Evolutionary conservation across 1,140 invertebrate species (phyloP), one percentile per base, ranked within the genome.

Genomic region (Hestina assimilis): DNA sequence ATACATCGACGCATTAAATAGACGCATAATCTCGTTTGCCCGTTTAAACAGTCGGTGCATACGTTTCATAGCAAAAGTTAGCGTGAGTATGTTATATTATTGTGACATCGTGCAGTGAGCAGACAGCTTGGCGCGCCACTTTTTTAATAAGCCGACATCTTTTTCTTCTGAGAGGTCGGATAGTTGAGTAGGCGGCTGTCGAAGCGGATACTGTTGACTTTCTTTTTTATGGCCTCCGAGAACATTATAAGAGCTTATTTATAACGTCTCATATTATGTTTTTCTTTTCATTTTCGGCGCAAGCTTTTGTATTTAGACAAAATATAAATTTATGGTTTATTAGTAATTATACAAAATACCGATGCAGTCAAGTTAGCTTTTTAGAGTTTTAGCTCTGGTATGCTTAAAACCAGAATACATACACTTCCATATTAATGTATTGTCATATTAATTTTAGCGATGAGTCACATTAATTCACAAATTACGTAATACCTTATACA

Each of bases 111-210:
- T 41, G 53, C 51, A 56, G 43, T 68, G 63, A 64, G 66, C 78
- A 87, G 83, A 87, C 83, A 73, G 83, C 83, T 76, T 84, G 83
- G 83, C 81, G 81, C 83, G 83, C 78, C 75, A 82, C 72, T 83
- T 87, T 83, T 77, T 79, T 56, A 68, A 70, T 67, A 77, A 72
- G 73, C 69, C 52, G 75, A 75, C 63, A 58, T 72, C 56, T 59
- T 69, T 79, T 76, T 63, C 61, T 67, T 68, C 47, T 66, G 65
- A 76, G 72, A 86, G 71, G 69, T 78, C 68, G 64, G 66, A 72
- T 70, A 69, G 57, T 55, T 56, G 64, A 59, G 72, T 76, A 64
- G 73, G 79, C 64, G 76, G 59, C 54, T 65, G 47, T 63, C 68
- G 69, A 67, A 61, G 64, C 69, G 69, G 77, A 83, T 79, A 75